phyloP scores from a whole-genome alignment of 2,888 invertebrate genomes.

The Eulithis prunata region DNA sequence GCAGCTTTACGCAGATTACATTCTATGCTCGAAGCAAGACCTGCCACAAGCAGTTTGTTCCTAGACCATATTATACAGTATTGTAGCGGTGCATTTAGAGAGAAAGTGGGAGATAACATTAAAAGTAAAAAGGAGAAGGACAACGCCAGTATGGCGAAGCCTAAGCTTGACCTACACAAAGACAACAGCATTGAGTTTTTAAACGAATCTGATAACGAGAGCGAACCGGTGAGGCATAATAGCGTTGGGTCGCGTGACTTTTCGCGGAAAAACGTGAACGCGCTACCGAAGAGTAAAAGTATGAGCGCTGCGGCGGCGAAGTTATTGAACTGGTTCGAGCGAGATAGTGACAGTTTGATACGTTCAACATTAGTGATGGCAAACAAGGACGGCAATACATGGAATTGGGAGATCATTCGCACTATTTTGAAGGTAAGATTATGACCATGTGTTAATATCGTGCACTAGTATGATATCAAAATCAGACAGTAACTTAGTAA shows the following conservation, averaged over 20 bases:
- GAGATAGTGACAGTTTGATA: conserved; percentile 87
- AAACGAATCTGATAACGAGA: conserved; percentile 73
- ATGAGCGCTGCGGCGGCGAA: conserved; percentile 75
- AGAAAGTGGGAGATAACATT: conserved; percentile 61
- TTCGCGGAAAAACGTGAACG: conserved; percentile 74
- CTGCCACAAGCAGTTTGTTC: conserved; percentile 92
- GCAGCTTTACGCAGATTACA: conserved; percentile 91
- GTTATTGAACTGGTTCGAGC: conserved; percentile 83
- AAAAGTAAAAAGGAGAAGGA: conserved; percentile 74
- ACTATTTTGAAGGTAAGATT: conserved; percentile 88
- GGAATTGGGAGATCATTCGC: conserved; percentile 97
- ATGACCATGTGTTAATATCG: background rate
- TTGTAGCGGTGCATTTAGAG: conserved; percentile 72
- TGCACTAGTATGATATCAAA: too few species aligned
- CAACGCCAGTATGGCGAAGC: conserved; percentile 70
- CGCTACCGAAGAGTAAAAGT: conserved; percentile 79
- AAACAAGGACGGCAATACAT: conserved; percentile 91
- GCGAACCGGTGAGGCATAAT: conserved; percentile 67
- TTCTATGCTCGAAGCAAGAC: conserved; percentile 91
- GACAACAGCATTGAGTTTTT: conserved; percentile 72
- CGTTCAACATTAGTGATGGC: conserved; percentile 92
- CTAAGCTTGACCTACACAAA: conserved; percentile 55
- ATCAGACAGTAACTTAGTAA: too few species aligned
- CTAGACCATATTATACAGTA: conserved; percentile 90
- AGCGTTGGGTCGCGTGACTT: conserved; percentile 77